Evolutionary conservation across 2,888 invertebrate genomes (phyloP).

Genomic region (Glaucopsyche alexis): DNA sequence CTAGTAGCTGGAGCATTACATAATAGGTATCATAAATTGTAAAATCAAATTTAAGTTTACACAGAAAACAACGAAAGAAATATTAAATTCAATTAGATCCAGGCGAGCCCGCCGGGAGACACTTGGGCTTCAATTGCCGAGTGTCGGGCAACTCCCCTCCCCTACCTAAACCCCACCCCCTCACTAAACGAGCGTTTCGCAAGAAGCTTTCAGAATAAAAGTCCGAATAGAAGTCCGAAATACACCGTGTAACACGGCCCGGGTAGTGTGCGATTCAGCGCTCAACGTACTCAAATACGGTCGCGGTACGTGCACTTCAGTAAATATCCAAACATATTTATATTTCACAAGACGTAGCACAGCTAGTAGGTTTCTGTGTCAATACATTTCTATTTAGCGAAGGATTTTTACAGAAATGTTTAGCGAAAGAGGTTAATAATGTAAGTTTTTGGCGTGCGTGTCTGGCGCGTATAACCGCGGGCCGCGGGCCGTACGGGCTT

Average conservation of each 20-base stretch:
- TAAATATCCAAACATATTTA: neutral
- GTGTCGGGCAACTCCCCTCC: neutral
- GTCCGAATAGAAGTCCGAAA: neutral
- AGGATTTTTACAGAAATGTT: neutral
- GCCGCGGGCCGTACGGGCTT: neutral
- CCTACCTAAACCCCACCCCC: neutral
- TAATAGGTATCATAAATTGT: neutral
- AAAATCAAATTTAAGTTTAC: constrained; percentile 13
- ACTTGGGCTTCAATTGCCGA: neutral
- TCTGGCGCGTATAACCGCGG: neutral
- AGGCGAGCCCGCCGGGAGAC: neutral
- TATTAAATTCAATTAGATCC: constrained; percentile 16
- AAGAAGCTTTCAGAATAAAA: constrained; percentile 5
- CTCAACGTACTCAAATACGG: neutral
- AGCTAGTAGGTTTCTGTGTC: neutral
- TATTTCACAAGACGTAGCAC: neutral
- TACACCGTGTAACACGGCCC: neutral
- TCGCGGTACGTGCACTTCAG: neutral
- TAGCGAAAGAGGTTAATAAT: constrained; percentile 15
- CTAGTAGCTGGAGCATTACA: neutral
- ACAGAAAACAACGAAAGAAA: constrained; percentile 11
- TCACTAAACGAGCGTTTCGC: neutral
- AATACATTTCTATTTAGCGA: neutral
- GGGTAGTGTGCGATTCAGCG: neutral
- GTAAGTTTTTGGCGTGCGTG: constrained; percentile 9